phyloP scores from a whole-genome alignment of 2,888 invertebrate species.

The Apantesis nais region DNA sequence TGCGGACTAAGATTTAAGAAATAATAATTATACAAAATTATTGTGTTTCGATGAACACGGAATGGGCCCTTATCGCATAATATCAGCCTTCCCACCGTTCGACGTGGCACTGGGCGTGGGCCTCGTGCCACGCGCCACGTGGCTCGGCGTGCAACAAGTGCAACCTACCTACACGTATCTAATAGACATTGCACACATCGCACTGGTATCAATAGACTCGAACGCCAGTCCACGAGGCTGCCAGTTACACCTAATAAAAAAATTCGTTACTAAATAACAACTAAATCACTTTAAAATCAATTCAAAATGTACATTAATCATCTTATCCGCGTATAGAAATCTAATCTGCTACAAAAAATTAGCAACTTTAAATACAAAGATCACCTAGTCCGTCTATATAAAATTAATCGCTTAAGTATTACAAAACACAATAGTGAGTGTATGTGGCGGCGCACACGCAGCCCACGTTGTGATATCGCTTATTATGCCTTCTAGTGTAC shows the following conservation, averaged over 20 bases:
- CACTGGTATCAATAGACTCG: slow-evolving; percentile 79
- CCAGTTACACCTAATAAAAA: slow-evolving; percentile 80
- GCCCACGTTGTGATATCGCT: slow-evolving; percentile 75
- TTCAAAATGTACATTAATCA: slow-evolving; percentile 84
- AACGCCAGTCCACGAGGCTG: slow-evolving; percentile 72
- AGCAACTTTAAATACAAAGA: slow-evolving; percentile 85
- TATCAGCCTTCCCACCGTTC: slow-evolving; percentile 72
- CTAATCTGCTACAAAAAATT: slow-evolving; percentile 85
- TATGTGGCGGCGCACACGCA: slow-evolving; percentile 49
- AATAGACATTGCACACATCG: slow-evolving; percentile 78
- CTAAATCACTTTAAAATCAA: slow-evolving; percentile 86
- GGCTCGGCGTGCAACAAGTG: slow-evolving; percentile 24
- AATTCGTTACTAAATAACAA: slow-evolving; percentile 85
- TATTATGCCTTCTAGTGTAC: slow-evolving; percentile 83
- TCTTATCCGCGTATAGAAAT: slow-evolving; percentile 82
- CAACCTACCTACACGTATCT: slow-evolving; percentile 52
- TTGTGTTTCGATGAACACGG: slow-evolving; percentile 75
- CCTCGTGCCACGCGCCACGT: slow-evolving; percentile 20
- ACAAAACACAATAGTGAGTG: slow-evolving; percentile 79
- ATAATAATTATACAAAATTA: slow-evolving; percentile 75
- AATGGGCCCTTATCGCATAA: slow-evolving; percentile 75
- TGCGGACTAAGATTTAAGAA: slow-evolving; percentile 70
- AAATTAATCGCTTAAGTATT: slow-evolving; percentile 84
- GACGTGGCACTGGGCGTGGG: slow-evolving; percentile 61
- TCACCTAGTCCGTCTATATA: slow-evolving; percentile 83